Percentiles rank a stretch among this genome's conserved stretches.
Conservation (phyloP, 2,888 invertebrate species). For the Dryomyza anilis region DNA sequence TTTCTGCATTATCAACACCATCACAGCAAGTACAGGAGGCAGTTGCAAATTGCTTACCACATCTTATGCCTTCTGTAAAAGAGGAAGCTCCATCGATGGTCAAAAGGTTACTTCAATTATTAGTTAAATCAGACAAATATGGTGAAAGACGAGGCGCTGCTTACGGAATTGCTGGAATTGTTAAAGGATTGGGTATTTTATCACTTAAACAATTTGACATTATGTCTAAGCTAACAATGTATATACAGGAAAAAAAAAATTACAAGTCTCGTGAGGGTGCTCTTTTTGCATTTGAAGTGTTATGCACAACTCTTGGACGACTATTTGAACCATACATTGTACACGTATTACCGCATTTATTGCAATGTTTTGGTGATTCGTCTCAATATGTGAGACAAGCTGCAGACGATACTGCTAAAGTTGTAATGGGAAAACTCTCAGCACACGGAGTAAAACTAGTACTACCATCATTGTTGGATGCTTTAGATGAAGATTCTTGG, state of each 20-base stretch:
- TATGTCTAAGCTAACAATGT: slow-evolving; percentile 89
- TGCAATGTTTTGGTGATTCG: slow-evolving; percentile 94
- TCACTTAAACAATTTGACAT: slow-evolving; percentile 94
- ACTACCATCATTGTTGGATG: slow-evolving; percentile 88
- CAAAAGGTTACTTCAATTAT: slow-evolving; percentile 81
- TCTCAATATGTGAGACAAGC: slow-evolving; percentile 95
- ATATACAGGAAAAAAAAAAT: slow-evolving; percentile 96
- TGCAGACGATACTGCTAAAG: slow-evolving; percentile 94
- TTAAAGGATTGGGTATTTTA: slow-evolving; percentile 96
- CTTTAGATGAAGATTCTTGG: slow-evolving; percentile 98
- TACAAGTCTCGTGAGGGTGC: slow-evolving; percentile 94
- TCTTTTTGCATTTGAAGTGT: slow-evolving; percentile 95
- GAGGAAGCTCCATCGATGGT: slow-evolving; percentile 89
- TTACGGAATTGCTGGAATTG: slow-evolving; percentile 94
- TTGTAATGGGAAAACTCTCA: slow-evolving; percentile 92
- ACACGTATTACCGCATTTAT: slow-evolving; percentile 91
- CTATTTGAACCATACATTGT: slow-evolving; percentile 99
- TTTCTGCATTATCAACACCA: slow-evolving; percentile 92
- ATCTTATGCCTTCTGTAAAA: slow-evolving; percentile 89
- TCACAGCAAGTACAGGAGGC: slow-evolving; percentile 98
- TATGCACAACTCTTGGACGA: slow-evolving; percentile 86
- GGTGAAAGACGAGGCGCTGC: slow-evolving; percentile 88
- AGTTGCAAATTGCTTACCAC: slow-evolving; percentile 94
- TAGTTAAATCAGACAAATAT: slow-evolving; percentile 90
- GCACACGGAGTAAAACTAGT: slow-evolving; percentile 98